Evolutionary conservation across 2,797 vertebrate species (phyloP), one percentile per base, ranked within the genome.

Genomic region (Cercopithecus neglectus): DNA sequence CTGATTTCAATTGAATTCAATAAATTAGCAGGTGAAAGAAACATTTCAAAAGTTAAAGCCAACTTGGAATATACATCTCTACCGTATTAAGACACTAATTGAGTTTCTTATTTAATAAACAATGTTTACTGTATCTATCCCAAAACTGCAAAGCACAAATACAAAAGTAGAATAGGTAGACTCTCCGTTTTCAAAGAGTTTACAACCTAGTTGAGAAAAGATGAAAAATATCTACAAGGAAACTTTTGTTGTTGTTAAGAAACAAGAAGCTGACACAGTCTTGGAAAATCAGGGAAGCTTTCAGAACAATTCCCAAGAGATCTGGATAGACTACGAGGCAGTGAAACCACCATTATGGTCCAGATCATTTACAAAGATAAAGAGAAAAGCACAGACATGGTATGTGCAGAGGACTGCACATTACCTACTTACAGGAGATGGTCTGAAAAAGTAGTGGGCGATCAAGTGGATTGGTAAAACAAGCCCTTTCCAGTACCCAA

Each of bases 41-140:
- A 78, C n/a, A 93, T 50, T 89, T 96, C 41, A 81, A 92, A 94
- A 84, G 48, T 74, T 95, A 96, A 95, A 97, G 46, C 33, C 59
- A 92, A 91, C 64, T 85, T 50, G 89, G 28, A 91, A 95, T n/a
- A 92, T 5, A 5, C 14, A 53, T 80, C 26, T 84, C 61, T 8
- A 90, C n/a, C 72, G 21, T 87, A 93, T 75, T 92, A 93, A 88
- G 36, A 79, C 12, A 79, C 80, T 19, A 61, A 21, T 19, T 75
- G n/a, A 74, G 41, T 94, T 96, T 93, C 61, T 79, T 48, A 92
- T 64, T 95, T 95, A 93, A 94, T 93, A 89, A 55, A 59, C 83
- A 79, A 21, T 88, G 46, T 92, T 97, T 95, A 95, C 24, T 89
- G 86, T 79, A 87, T 5, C 17, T 36, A 78, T 46, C 33, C 46